These are phyloP conservation scores for Chelmon rostratus DNA, from an alignment of 2,797 vertebrate species.

Conservation along the genomic window DNA sequence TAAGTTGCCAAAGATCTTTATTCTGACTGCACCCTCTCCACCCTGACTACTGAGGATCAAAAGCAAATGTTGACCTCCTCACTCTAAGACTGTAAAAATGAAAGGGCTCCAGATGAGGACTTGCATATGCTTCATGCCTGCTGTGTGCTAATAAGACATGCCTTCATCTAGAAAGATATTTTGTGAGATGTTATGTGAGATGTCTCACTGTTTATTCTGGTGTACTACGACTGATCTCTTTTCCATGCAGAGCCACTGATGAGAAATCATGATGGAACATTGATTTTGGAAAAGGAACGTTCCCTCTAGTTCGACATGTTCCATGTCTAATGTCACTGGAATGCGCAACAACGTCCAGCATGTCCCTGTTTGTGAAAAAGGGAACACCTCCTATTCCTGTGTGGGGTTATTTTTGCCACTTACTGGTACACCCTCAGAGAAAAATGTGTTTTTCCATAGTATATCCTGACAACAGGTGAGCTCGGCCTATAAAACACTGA, in stretches of 20 bases:
- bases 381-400: neutral
- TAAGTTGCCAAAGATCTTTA: neutral
- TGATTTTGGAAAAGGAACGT: constrained; percentile 31
- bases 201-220: neutral
- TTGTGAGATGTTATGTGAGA: too few relatives aligned
- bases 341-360: constrained; percentile 51
- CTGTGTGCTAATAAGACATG: neutral
- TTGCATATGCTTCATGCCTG: neutral
- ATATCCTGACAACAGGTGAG: constrained; percentile 36
- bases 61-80: neutral
- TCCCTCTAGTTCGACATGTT: constrained; percentile 44
- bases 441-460: constrained; percentile 12
- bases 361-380: constrained; percentile 15
- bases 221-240: constrained; percentile 17
- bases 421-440: neutral
- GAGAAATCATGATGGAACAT: constrained; percentile 56
- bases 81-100: neutral
- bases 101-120: neutral
- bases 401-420: neutral
- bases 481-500: constrained; percentile 15
- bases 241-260: constrained; percentile 27
- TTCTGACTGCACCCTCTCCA: neutral
- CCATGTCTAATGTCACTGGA: constrained; percentile 56
- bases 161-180: neutral
- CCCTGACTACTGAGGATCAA: neutral